A percentile compares a stretch with the other conserved stretches of the same genome.
These are phyloP conservation scores for Eulithis testata DNA, from an alignment of 2,888 invertebrate species.

Conservation along the genomic window DNA sequence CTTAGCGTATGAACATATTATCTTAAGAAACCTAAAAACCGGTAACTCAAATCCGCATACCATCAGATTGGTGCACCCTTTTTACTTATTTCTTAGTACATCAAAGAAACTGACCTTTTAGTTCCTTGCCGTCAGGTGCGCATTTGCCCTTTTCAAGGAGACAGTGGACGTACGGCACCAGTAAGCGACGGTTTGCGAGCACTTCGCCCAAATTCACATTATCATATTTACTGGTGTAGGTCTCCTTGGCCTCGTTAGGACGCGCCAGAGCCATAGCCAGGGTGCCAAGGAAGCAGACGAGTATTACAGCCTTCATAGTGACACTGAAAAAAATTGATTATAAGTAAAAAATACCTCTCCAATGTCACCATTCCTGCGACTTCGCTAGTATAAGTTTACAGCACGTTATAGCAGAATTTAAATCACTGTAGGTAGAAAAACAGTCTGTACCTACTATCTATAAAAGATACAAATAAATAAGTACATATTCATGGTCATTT, in stretches of 20 bases:
- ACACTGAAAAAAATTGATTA: background rate
- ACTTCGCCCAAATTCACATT: background rate
- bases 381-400: no score
- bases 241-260: background rate
- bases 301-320: slow-evolving; percentile 2
- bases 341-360: no score
- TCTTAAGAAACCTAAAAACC: no score
- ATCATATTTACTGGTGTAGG: background rate
- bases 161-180: background rate
- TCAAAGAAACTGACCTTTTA: background rate
- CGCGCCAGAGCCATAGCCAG: slow-evolving; percentile 2
- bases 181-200: background rate
- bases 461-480: no score
- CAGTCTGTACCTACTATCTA: no score
- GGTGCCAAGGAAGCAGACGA: slow-evolving; percentile 9
- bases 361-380: no score
- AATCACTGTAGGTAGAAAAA: no score
- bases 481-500: no score
- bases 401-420: no score
- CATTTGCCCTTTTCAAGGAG: slow-evolving; percentile 4
- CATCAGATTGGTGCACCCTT: no score
- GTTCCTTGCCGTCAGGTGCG: slow-evolving; percentile 3
- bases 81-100: background rate
- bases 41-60: no score
- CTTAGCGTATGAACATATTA: no score